These are phyloP conservation scores for Cyclophora punctaria DNA, from an alignment of 2,888 invertebrate species.

Conservation along the genomic window DNA sequence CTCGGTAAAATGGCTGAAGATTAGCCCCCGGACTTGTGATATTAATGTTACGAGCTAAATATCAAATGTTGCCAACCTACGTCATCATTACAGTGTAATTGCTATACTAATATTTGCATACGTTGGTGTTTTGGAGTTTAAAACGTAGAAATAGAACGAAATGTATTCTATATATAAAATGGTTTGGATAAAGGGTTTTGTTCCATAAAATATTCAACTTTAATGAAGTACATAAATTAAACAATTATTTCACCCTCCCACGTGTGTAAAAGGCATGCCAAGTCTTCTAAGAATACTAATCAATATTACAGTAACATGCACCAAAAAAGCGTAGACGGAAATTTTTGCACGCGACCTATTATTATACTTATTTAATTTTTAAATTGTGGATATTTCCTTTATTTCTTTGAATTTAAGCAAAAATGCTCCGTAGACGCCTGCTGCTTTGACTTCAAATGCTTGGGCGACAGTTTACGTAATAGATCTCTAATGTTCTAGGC, in stretches of 20 bases:
- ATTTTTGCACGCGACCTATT: slow-evolving; percentile 8
- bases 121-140: slow-evolving; percentile 7
- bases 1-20: slow-evolving; percentile 62
- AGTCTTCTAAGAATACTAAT: too few species aligned
- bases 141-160: slow-evolving; percentile 7
- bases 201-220: neutral
- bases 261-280: too few species aligned
- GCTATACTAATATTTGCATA: slow-evolving; percentile 21
- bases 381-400: slow-evolving; percentile 3
- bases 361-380: slow-evolving; percentile 1
- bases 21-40: slow-evolving; percentile 52
- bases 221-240: too few species aligned
- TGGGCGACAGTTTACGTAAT: neutral
- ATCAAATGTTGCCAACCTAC: slow-evolving; percentile 38
- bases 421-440: neutral
- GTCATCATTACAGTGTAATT: slow-evolving; percentile 23
- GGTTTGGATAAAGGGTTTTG: neutral
- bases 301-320: too few species aligned
- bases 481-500: neutral
- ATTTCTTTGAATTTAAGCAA: slow-evolving; percentile 3
- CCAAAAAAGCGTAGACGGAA: neutral
- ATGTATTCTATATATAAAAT: slow-evolving; percentile 1
- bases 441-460: too few species aligned
- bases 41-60: slow-evolving; percentile 52
- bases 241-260: too few species aligned